phyloP scores from a whole-genome alignment of 2,113 vertebrate genomes.

The Ovis aries region ARS-UI_Ramb_v3.0 NC_056054.1:205145001-205145500 shows the following conservation, averaged over 20 bases:
- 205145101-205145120: neutral
- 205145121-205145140: neutral
- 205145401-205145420: neutral
- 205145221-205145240: neutral
- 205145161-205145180: neutral
- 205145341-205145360: neutral
- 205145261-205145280: neutral
- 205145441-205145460: neutral
- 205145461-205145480: neutral
- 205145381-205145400: neutral
- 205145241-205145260: neutral
- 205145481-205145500: neutral
- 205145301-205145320: neutral
- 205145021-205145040: neutral
- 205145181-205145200: neutral
- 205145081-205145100: neutral
- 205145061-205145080: neutral
- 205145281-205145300: neutral
- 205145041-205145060: neutral
- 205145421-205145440: neutral
- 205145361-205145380: neutral
- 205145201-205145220: conserved; percentile 18
- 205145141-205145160: neutral
- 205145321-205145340: neutral
- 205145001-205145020: neutral